Percentiles rank a stretch among this genome's conserved stretches.
phyloP scores from a whole-genome alignment of 2,113 vertebrate genomes.

The Peromyscus leucopus region DNA sequence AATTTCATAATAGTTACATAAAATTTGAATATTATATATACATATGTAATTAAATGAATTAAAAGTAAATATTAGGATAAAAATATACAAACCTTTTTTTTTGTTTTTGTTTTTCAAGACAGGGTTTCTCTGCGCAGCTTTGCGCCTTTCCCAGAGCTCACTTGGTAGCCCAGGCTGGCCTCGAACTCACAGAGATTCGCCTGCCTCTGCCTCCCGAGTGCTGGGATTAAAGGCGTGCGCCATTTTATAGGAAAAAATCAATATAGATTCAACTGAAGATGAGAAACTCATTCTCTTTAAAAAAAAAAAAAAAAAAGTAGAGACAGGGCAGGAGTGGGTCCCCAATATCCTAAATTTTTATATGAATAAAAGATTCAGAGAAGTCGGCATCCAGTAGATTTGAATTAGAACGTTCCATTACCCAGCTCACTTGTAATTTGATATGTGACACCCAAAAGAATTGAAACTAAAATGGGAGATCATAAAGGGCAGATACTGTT shows the following conservation, averaged over 20 bases:
- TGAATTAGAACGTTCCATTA: conserved; percentile 1
- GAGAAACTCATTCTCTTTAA: neutral
- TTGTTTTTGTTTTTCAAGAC: too few species aligned
- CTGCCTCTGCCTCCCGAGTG: too few species aligned
- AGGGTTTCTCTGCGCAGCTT: too few species aligned
- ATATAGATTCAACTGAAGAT: neutral
- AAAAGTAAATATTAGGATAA: neutral
- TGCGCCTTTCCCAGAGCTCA: too few species aligned
- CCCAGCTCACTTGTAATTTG: neutral
- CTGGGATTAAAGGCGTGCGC: too few species aligned
- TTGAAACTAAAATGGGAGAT: neutral
- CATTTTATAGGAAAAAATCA: neutral
- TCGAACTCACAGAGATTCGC: too few species aligned
- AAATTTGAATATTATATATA: neutral
- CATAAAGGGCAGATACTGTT: too few species aligned
- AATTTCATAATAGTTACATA: neutral
- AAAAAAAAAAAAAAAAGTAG: neutral
- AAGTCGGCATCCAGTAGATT: neutral
- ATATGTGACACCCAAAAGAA: conserved; percentile 17
- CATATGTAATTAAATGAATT: neutral
- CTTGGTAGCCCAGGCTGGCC: too few species aligned
- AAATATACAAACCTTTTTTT: neutral
- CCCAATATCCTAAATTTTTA: neutral
- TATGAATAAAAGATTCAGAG: neutral
- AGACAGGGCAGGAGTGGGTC: neutral